phyloP scores from a whole-genome alignment of 2,888 invertebrate species.

The Lamproptera curius region DNA sequence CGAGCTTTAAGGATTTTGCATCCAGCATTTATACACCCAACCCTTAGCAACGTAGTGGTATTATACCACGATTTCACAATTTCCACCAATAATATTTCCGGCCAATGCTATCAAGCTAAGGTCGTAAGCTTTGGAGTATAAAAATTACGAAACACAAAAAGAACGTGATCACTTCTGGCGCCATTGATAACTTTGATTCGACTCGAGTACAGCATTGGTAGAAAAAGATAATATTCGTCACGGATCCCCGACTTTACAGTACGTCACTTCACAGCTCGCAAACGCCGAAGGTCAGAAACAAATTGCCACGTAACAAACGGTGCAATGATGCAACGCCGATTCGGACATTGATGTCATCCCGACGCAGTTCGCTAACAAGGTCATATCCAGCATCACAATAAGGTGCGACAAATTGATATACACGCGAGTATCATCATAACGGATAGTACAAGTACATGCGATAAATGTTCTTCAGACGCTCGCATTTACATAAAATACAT shows the following conservation, averaged over 20 bases:
- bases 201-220: neutral
- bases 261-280: neutral
- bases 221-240: neutral
- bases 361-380: constrained; percentile 11
- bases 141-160: neutral
- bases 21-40: too few species aligned
- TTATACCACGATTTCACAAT: too few species aligned
- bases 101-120: too few species aligned
- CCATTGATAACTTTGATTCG: neutral
- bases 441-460: too few species aligned
- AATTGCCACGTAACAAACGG: neutral
- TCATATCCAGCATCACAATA: neutral
- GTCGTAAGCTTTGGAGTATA: too few species aligned
- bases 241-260: neutral
- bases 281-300: constrained; percentile 4
- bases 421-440: too few species aligned
- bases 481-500: too few species aligned
- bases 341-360: constrained; percentile 30
- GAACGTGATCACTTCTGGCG: too few species aligned
- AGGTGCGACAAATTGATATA: neutral
- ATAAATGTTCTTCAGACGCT: too few species aligned
- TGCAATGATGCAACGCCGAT: constrained; percentile 12
- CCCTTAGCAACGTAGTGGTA: neutral
- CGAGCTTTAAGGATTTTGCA: too few species aligned
- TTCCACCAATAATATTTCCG: too few species aligned